These are phyloP conservation scores for Delphinapterus leucas DNA, from an alignment of 2,113 vertebrate species.

Conservation along the genomic window DNA sequence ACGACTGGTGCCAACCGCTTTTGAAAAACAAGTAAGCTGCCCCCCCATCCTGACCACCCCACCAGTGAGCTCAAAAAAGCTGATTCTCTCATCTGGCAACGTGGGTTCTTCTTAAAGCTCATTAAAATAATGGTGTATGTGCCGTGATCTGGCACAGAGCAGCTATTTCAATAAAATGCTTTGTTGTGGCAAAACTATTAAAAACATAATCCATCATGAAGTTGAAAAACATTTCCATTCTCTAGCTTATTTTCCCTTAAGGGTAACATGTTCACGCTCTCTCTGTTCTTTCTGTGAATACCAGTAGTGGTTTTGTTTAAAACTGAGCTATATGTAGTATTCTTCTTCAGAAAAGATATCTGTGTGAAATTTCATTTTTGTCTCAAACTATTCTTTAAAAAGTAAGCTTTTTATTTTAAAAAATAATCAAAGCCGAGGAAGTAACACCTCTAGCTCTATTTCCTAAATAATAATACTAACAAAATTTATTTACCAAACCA, in stretches of 20 bases:
- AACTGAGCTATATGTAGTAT: conserved; percentile 62
- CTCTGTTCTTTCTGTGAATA: conserved; percentile 83
- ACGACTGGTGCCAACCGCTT: conserved; percentile 93
- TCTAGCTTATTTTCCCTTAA: conserved; percentile 83
- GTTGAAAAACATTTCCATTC: conserved; percentile 86
- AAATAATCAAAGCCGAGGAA: background rate
- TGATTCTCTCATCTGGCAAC: conserved; percentile 80
- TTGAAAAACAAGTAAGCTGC: conserved; percentile 95
- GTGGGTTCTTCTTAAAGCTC: conserved; percentile 81
- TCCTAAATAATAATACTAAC: conserved; percentile 46
- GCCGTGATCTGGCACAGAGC: conserved; percentile 83
- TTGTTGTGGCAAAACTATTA: conserved; percentile 88
- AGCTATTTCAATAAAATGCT: conserved; percentile 86
- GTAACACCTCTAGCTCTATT: background rate
- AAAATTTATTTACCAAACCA: conserved; percentile 20
- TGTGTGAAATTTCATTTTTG: conserved; percentile 55
- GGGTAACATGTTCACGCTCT: conserved; percentile 81
- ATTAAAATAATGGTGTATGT: conserved; percentile 85
- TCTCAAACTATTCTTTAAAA: conserved; percentile 34
- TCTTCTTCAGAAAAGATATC: background rate
- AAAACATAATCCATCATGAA: conserved; percentile 86
- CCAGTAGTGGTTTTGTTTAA: conserved; percentile 82
- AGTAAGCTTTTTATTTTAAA: background rate
- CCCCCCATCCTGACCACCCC: conserved; percentile 40
- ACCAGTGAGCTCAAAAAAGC: conserved; percentile 53